Base-by-base conservation (phyloP, 2,888 invertebrate genomes). In the Parascotia fuliginaria region DNA sequence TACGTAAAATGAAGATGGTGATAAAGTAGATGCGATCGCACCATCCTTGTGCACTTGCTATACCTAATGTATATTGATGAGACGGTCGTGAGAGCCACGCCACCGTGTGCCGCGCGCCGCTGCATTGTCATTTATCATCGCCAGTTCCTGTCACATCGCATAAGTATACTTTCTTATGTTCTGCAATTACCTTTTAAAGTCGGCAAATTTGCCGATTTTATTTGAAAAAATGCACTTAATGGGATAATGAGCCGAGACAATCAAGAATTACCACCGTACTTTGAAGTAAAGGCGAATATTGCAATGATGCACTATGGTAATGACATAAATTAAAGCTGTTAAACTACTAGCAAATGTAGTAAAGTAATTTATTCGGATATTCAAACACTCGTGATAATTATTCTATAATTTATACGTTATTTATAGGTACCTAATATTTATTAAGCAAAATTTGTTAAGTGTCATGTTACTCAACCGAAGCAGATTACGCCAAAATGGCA, bases 111-210 rank as follows among this genome's bases (percentile, higher is more conserved):
- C 68, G 59, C 79, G 71, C 31, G 31, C 71, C 75, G 58, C 60
- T 68, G 59, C 57, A 59, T 79, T 73, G 79, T 89, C 89, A 89
- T 91, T 90, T 89, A 87, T 90, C 90, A 89, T 87, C 85, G 81
- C 83, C 75, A 72, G 83, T 75, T 81, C 83, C 83, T 84, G 88
- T 88, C 88, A 85, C 81, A 75, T 75, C 78, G 73, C 73, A 70
- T 80, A 77, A 83, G 79, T 82, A 83, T 83, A 77, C 87, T 87
- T 85, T 84, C 85, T 83, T 85, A 83, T 82, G 79, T 81, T 75
- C 79, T 73, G 83, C 88, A 87, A 89, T 89, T 87, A 88, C 85
- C 85, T 82, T 87, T 83, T 84, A 82, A 77, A 80, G 81, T 81
- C 79, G 65, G 77, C 74, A 82, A 83, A 77, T 83, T 84, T 81